These are phyloP conservation scores for Sinosuthora webbiana DNA, from an alignment of 2,113 vertebrate species.

Conservation along the genomic window DNA sequence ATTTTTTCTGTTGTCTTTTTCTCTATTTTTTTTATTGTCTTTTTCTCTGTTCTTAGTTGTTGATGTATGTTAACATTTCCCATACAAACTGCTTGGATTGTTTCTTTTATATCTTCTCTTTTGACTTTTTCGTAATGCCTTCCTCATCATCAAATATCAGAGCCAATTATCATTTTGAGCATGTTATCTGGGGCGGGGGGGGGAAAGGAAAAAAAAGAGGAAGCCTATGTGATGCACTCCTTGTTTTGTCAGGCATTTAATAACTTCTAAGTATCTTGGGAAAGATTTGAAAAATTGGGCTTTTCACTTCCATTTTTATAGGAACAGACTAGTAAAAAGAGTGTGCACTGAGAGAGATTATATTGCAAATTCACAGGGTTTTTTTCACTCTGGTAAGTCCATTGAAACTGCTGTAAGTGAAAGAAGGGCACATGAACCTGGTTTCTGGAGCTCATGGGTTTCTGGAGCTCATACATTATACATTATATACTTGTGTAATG, in stretches of 20 bases:
- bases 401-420: background rate
- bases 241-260: background rate
- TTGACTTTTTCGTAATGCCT: background rate
- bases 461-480: background rate
- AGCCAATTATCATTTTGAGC: background rate
- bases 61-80: background rate
- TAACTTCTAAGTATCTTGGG: background rate
- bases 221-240: background rate
- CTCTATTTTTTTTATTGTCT: background rate
- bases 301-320: background rate
- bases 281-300: background rate
- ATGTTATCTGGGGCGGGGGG: background rate
- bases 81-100: rapidly evolving
- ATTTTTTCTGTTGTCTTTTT: background rate
- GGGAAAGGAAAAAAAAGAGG: background rate
- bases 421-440: background rate
- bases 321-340: background rate
- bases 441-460: background rate
- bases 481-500: too few relatives aligned
- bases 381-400: background rate
- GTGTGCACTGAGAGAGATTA: background rate
- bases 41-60: background rate
- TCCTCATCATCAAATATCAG: background rate
- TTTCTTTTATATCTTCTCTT: background rate
- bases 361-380: background rate